Base-by-base conservation (phyloP, 2,888 invertebrate genomes). In the Physocephala rufipes region DNA sequence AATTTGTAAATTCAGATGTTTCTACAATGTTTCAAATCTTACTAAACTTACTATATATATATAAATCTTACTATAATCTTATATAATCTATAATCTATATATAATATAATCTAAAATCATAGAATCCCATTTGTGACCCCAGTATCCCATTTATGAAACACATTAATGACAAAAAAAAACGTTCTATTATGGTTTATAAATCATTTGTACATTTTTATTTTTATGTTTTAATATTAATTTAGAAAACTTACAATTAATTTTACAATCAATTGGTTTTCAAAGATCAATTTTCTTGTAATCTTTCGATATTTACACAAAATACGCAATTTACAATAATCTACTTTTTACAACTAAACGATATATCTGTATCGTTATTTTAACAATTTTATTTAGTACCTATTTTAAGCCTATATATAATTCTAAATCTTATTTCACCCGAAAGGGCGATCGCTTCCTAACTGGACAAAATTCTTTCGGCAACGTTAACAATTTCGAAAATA, bases 221-320 rank as follows among this genome's bases (percentile, higher is more conserved):
- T 69, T 70, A 76, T 77, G 71, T 78, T 77, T 74, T 43, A 67
- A 51, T 47, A 65, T 67, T 67, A 67, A 47, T 71, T 73, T 71
- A 73, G 70, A 81, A 81, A 80, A 76, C 73, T 75, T 77, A 77
- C 78, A 77, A 72, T 81, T 81, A 79, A 75, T 79, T 70, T 72
- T 67, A 81, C 76, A 80, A 77, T 73, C 79, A 58, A 49, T 58
- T 49, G 78, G 76, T 80, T 77, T 79, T 78, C 78, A 76, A 80
- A 80, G 79, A 79, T 78, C 76, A 72, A 77, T 78, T 58, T 64
- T 45, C 62, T 28, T 61, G 36, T 49, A 43, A 21, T 67, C 28
- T 67, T 67, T n/a, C 65, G 51, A 61, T 74, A 71, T 72, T 68
- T 74, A 73, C 66, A 74, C 58, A 51, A 74, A 70, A 71, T 70